These are phyloP conservation scores for Himalopsyche phryganea DNA, from an alignment of 1,140 invertebrate species.

Conservation along the genomic window DNA sequence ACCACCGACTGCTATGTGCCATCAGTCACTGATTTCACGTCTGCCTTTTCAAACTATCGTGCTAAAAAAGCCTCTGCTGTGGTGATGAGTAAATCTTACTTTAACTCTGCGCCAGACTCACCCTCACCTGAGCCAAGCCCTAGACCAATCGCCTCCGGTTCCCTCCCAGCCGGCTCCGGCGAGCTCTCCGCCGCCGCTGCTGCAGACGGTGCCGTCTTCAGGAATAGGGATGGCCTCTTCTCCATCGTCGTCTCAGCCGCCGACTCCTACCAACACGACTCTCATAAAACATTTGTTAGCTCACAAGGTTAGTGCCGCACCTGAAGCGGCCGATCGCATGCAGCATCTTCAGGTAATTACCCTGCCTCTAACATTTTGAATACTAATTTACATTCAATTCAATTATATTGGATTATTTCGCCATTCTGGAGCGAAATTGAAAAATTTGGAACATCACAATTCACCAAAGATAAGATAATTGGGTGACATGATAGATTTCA, in stretches of 20 bases:
- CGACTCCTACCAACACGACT: constrained; percentile 38
- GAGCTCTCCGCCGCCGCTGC: constrained; percentile 30
- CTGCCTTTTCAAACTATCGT: too few species aligned
- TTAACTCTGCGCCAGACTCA: constrained; percentile 1
- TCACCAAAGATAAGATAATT: too few species aligned
- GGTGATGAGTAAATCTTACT: too few species aligned
- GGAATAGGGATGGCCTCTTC: constrained; percentile 29
- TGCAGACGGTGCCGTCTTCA: constrained; percentile 37
- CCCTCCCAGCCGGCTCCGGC: background rate
- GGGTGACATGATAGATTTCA: too few species aligned
- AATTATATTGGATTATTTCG: background rate
- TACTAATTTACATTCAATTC: too few species aligned
- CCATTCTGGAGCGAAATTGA: too few species aligned
- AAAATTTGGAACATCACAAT: too few species aligned
- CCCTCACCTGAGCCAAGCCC: constrained; percentile 16
- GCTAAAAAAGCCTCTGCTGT: too few species aligned
- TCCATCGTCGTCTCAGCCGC: background rate
- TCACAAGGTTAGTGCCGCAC: constrained; percentile 51
- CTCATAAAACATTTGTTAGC: constrained; percentile 52
- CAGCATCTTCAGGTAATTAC: constrained; percentile 26
- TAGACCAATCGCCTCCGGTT: constrained; percentile 1
- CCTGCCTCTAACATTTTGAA: too few species aligned
- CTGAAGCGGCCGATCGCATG: constrained; percentile 37
- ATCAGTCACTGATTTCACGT: too few species aligned
- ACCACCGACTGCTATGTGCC: too few species aligned